Percentiles rank a stretch among this genome's conserved stretches.
Evolutionary conservation across 2,888 invertebrate species (phyloP).

Genomic region (Mallateleia sp.): DNA sequence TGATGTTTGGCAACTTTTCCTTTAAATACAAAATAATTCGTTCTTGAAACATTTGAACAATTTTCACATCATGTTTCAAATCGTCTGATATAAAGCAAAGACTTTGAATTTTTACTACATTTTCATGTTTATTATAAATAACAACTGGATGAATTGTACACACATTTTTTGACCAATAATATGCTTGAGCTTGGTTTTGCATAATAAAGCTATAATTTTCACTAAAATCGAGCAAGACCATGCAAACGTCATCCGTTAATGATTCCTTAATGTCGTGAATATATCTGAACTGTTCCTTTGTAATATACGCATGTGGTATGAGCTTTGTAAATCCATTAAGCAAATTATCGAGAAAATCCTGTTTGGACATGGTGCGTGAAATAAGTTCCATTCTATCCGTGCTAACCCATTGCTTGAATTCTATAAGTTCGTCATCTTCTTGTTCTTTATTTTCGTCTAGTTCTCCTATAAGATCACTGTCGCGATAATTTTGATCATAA

Average conservation of each 20-base stretch:
- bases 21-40: constrained; percentile 40
- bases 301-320: constrained; percentile 38
- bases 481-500: no score
- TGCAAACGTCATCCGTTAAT: constrained; percentile 5
- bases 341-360: constrained; percentile 28
- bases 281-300: constrained; percentile 45
- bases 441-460: constrained; percentile 31
- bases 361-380: constrained; percentile 31
- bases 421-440: constrained; percentile 36
- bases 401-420: constrained; percentile 55
- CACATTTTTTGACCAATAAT: constrained; percentile 46
- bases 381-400: constrained; percentile 50
- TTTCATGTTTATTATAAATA: constrained; percentile 42
- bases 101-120: constrained; percentile 27
- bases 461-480: constrained; percentile 23
- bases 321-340: constrained; percentile 35
- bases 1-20: constrained; percentile 1
- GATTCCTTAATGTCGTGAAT: constrained; percentile 30
- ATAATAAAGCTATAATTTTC: constrained; percentile 49
- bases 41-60: constrained; percentile 27
- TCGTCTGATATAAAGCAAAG: constrained; percentile 50
- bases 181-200: constrained; percentile 48
- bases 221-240: constrained; percentile 52
- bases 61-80: constrained; percentile 46
- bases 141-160: constrained; percentile 49